Base-by-base conservation (phyloP, 2,888 invertebrate genomes). In the Sphaerophoria rueppellii region DNA sequence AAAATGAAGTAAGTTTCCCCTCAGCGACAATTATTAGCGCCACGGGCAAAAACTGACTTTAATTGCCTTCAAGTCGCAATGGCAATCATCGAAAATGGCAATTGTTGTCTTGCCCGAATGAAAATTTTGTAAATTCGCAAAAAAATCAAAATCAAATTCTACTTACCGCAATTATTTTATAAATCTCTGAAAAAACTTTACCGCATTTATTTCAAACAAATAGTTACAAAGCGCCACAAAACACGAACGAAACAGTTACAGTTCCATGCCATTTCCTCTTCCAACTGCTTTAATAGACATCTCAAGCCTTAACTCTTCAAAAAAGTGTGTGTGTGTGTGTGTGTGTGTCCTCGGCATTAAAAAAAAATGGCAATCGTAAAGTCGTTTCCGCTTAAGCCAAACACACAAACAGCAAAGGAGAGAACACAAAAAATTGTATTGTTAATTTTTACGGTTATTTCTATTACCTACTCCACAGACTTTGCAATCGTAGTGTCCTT, bases 361-460 rank as follows among this genome's bases (percentile, higher is more conserved):
- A 24, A 75, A 75, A 75, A 83, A 75, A 76, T n/a, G 52, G 40
- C 75, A 79, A 71, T 79, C 71, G 71, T 14, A 67, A 67, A 48
- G 58, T 71, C 58, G 61, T 72, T 77, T 32, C 9, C 32, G 3
- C 35, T 9, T 16, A 57, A 71, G 75, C 77, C 55, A 77, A 50
- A 73, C 54, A 4, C 46, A 32, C 34, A 16, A 35, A 11, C 55
- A 60, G 40, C 40, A 78, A 69, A 73, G 69, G 43, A 55, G 40
- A 40, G 40, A 40, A 40, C 40, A 40, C 40, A 40, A 40, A 43
- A 43, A 76, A 34, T 50, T 72, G 43, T 40, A 55, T 69, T 75
- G 67, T 83, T 83, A 79, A 72, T 75, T 83, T 83, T 83, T 76
- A 83, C 79, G 83, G 61, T 83, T 75, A 83, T 69, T 72, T 72